Evolutionary conservation across 2,888 invertebrate genomes (phyloP).

Genomic region (Gibbula magus): DNA sequence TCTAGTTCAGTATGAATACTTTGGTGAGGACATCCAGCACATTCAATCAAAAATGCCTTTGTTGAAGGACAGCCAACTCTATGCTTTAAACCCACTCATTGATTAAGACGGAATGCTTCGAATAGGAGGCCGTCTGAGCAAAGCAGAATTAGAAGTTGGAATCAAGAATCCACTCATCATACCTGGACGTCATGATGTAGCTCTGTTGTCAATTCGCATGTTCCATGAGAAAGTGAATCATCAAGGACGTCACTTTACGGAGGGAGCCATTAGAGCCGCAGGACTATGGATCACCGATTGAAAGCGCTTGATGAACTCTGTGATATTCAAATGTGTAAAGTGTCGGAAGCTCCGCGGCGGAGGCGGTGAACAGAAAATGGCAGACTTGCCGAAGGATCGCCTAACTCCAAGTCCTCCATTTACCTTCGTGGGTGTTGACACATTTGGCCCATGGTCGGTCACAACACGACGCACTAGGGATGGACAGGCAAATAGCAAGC

Average conservation of each 20-base stretch:
- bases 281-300: constrained; percentile 20
- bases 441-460: background rate
- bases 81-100: constrained; percentile 28
- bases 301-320: background rate
- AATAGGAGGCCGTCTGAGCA: constrained; percentile 36
- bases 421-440: background rate
- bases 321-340: background rate
- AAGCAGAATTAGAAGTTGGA: background rate
- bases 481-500: background rate
- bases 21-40: background rate
- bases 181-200: background rate
- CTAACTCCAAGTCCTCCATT: background rate
- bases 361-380: background rate
- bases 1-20: background rate
- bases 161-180: constrained; percentile 8
- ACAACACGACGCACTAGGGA: background rate
- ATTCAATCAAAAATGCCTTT: background rate
- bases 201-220: background rate
- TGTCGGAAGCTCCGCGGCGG: background rate
- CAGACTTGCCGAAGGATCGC: background rate
- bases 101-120: constrained; percentile 37
- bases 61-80: constrained; percentile 23
- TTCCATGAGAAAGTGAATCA: background rate
- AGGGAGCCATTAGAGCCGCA: constrained; percentile 12
- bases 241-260: constrained; percentile 21